phyloP scores from a whole-genome alignment of 2,113 vertebrate species.

The Hippolais icterina region DNA sequence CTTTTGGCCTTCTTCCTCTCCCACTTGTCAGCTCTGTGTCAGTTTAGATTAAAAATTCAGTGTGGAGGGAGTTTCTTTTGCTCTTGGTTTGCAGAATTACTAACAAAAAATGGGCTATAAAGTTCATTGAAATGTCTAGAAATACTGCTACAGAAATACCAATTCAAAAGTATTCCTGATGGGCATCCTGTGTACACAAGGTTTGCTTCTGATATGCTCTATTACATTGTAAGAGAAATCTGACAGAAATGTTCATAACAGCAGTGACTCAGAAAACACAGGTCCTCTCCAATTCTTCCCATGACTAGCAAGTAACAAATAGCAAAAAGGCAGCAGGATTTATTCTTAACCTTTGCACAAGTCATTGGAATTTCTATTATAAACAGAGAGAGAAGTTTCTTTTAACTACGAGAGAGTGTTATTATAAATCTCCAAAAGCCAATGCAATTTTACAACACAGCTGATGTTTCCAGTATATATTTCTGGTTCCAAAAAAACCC shows the following conservation, averaged over 20 bases:
- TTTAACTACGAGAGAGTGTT: background rate
- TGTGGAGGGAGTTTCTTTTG: background rate
- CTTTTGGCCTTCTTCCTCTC: background rate
- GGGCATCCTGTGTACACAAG: background rate
- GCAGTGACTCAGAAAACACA: background rate
- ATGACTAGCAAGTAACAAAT: background rate
- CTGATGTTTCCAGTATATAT: background rate
- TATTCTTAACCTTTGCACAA: background rate
- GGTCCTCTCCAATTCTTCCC: background rate
- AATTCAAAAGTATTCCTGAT: background rate
- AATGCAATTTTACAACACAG: background rate
- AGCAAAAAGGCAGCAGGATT: background rate
- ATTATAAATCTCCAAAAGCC: background rate
- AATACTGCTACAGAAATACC: background rate
- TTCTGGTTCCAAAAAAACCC: background rate
- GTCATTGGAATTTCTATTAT: background rate
- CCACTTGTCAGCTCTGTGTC: background rate
- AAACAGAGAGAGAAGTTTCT: background rate
- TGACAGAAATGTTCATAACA: rapidly evolving
- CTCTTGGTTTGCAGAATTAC: background rate
- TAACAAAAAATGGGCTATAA: background rate
- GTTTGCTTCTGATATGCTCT: background rate
- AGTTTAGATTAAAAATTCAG: background rate
- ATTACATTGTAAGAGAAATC: background rate
- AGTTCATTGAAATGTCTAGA: background rate